phyloP scores from a whole-genome alignment of 2,888 invertebrate species.

The Oasisia sp. region DNA sequence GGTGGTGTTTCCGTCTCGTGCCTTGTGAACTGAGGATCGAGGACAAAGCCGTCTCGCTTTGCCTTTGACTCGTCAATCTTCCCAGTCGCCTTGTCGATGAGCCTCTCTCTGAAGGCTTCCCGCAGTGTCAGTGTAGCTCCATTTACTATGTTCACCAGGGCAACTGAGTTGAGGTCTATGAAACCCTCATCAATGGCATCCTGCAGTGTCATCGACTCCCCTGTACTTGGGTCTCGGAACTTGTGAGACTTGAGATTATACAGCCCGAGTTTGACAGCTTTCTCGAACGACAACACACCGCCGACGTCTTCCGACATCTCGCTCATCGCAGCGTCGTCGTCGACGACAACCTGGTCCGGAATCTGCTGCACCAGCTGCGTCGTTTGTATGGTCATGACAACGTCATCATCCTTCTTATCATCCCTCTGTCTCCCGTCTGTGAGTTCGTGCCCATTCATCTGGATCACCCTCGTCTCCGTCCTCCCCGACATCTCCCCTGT shows the following conservation, averaged over 20 bases:
- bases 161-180: conserved; percentile 35
- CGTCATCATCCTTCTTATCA: neutral
- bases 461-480: neutral
- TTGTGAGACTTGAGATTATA: conserved; percentile 49
- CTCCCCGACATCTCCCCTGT: neutral
- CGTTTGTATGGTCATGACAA: conserved; percentile 37
- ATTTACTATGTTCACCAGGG: conserved; percentile 60
- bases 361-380: conserved; percentile 28
- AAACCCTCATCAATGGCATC: conserved; percentile 70
- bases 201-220: conserved; percentile 74
- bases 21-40: conserved; percentile 39
- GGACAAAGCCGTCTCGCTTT: conserved; percentile 66
- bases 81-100: conserved; percentile 45
- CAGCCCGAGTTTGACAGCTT: conserved; percentile 43
- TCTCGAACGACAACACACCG: conserved; percentile 41
- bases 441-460: neutral
- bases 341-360: neutral
- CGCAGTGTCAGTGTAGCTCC: conserved; percentile 82
- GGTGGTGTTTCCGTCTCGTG: conserved; percentile 18
- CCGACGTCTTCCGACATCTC: neutral
- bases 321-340: neutral
- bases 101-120: conserved; percentile 77
- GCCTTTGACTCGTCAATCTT: conserved; percentile 42
- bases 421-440: neutral
- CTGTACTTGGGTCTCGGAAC: conserved; percentile 41